These are phyloP conservation scores for Parambassis ranga DNA, from an alignment of 2,797 vertebrate genomes.

Conservation along the genomic window DNA sequence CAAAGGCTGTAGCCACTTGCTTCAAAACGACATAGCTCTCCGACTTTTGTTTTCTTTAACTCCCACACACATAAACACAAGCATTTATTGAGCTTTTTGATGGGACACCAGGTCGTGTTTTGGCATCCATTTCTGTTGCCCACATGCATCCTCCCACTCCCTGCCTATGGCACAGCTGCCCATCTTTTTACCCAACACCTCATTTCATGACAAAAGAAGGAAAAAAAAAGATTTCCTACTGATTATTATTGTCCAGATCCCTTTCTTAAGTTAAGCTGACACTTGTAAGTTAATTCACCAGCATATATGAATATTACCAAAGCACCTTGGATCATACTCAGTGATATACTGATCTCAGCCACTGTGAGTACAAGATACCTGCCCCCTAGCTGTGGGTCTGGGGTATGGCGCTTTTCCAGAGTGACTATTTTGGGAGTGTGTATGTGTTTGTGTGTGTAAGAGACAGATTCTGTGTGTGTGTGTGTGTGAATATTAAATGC, in stretches of 20 bases:
- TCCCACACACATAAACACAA: conserved; percentile 28
- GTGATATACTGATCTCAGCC: conserved; percentile 58
- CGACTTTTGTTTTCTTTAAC: conserved; percentile 8
- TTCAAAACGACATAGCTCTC: conserved; percentile 46
- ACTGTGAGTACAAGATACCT: conserved; percentile 51
- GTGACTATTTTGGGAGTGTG: conserved; percentile 61
- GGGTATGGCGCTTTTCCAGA: conserved; percentile 73
- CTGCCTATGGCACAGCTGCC: conserved; percentile 36
- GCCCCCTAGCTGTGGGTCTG: conserved; percentile 56
- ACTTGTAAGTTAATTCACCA: conserved; percentile 63
- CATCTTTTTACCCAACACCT: conserved; percentile 32
- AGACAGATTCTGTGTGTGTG: conserved; percentile 20
- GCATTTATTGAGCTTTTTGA: conserved; percentile 43
- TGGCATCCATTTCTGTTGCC: conserved; percentile 36
- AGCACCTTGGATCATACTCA: conserved; percentile 71
- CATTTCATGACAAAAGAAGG: conserved; percentile 27
- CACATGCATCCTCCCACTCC: conserved; percentile 54
- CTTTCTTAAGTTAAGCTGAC: conserved; percentile 61
- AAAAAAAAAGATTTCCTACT: conserved; percentile 28
- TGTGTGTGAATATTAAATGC: conserved; percentile 5
- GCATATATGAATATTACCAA: conserved; percentile 66
- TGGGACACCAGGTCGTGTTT: conserved; percentile 45
- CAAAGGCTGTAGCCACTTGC: conserved; percentile 56
- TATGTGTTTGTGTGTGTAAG: conserved; percentile 30
- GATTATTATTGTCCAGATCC: conserved; percentile 51